Evolutionary conservation across 2,113 vertebrate genomes (phyloP), one percentile per base, ranked within the genome.

Genomic region (Phylloscopus trochilus): DNA sequence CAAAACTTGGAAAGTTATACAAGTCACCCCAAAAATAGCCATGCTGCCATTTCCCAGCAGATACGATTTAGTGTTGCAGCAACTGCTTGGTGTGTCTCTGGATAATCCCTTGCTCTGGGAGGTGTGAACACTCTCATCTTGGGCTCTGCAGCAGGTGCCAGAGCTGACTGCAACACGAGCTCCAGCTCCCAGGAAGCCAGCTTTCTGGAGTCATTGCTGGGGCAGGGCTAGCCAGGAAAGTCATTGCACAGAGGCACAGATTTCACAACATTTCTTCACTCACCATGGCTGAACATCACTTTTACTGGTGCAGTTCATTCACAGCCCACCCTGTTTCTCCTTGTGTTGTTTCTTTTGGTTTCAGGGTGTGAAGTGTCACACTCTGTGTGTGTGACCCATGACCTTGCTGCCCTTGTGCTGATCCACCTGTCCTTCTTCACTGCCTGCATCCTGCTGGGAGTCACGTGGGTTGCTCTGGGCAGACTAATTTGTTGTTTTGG

Each of bases 201-300:
- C 7, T 78, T 84, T 55, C 47, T 56, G 47, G 76, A 81, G 47
- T 52, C 52, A 60, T 18, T 62, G 37, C 52, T 70, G 52, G 73
- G 92, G 49, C 52, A 78, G 49, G 35, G n/a, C 31, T 59, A 82
- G 20, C 35, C 47, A 63, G 39, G 49, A 43, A 90, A 83, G 31
- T 15, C 10, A 35, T 2, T 53, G n/a, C 41, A 60, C 46, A 84
- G 60, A 73, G 58, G 14, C 35, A 77, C 30, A 56, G 66, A 41
- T 82, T 89, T 90, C 66, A 87, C 44, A 85, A 35, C 13, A 28
- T 52, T 93, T 69, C 79, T 74, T 89, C 44, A 56, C 24, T 81
- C 60, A 60, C 33, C 35, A 60, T 24, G 44, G 28, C 24, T 13
- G 1, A 59, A 78, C 55, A 62, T 16, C 15, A 15, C 0, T 0